phyloP scores from a whole-genome alignment of 2,113 vertebrate genomes.

The Notarius quadriscutis region DNA sequence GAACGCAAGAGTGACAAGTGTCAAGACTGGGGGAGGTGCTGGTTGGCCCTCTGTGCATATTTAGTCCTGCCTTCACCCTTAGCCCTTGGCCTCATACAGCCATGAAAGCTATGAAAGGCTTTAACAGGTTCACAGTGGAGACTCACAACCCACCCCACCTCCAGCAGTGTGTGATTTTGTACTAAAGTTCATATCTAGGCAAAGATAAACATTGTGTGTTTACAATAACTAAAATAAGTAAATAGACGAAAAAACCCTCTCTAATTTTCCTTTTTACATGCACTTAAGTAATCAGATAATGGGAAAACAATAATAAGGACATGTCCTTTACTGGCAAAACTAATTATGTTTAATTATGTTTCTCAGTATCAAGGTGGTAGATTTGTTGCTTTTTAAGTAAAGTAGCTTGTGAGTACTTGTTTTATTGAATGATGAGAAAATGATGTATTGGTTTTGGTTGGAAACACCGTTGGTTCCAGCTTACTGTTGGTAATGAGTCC shows the following conservation, averaged over 20 bases:
- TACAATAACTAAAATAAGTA: too few species aligned
- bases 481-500: background rate
- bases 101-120: slow-evolving; percentile 53
- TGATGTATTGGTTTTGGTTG: background rate
- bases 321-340: background rate
- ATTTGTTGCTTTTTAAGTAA: background rate
- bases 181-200: too few species aligned
- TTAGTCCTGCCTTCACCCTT: background rate
- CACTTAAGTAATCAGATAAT: too few species aligned
- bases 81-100: slow-evolving; percentile 21
- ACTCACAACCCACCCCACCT: too few species aligned
- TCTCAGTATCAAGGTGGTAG: background rate
- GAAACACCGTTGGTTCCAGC: background rate
- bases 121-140: slow-evolving; percentile 34
- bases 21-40: slow-evolving; percentile 17
- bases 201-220: too few species aligned
- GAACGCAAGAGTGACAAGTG: slow-evolving; percentile 41
- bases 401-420: background rate
- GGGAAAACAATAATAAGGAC: too few species aligned
- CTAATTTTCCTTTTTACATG: too few species aligned
- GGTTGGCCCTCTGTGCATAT: slow-evolving; percentile 14
- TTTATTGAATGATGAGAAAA: background rate
- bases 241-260: too few species aligned
- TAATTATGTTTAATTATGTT: background rate
- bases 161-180: too few species aligned